Percentiles rank a stretch among this genome's conserved stretches.
Evolutionary conservation across 2,113 vertebrate species (phyloP).

Genomic region (Sprattus sprattus): DNA sequence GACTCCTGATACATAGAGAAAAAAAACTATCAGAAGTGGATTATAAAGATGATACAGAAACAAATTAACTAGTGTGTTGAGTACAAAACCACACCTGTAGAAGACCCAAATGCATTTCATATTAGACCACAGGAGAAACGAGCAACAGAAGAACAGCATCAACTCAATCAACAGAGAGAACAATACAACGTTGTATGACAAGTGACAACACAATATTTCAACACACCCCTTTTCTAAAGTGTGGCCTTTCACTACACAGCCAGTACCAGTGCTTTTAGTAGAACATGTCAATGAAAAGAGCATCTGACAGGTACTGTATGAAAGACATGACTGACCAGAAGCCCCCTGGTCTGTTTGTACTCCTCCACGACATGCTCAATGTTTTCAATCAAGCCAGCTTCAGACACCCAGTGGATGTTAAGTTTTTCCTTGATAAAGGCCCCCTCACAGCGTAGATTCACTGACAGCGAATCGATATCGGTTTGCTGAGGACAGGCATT

Average conservation of each 20-base stretch:
- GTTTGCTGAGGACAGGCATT: conserved; percentile 67
- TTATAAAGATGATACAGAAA: too few species aligned
- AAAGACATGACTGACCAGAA: conserved; percentile 65
- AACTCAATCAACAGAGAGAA: not conserved
- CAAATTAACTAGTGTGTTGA: too few species aligned
- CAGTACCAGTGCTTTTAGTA: not conserved
- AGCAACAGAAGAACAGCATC: too few species aligned
- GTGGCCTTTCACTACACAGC: not conserved
- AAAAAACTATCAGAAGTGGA: too few species aligned
- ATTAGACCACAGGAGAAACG: too few species aligned
- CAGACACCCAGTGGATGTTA: conserved; percentile 80
- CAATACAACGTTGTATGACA: not conserved
- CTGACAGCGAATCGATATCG: conserved; percentile 75
- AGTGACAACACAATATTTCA: too few species aligned
- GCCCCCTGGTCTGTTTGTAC: conserved; percentile 76
- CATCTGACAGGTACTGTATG: not conserved
- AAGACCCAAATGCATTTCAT: too few species aligned
- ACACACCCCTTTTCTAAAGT: not conserved
- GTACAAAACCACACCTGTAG: too few species aligned
- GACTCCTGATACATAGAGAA: too few species aligned
- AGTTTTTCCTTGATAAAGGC: conserved; percentile 76
- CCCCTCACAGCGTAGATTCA: conserved; percentile 79
- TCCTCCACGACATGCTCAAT: conserved; percentile 77
- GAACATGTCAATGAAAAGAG: not conserved
- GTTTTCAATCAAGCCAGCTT: conserved; percentile 82